These are phyloP conservation scores for Neoscelio sp. DNA, from an alignment of 2,888 invertebrate genomes.

Conservation along the genomic window DNA sequence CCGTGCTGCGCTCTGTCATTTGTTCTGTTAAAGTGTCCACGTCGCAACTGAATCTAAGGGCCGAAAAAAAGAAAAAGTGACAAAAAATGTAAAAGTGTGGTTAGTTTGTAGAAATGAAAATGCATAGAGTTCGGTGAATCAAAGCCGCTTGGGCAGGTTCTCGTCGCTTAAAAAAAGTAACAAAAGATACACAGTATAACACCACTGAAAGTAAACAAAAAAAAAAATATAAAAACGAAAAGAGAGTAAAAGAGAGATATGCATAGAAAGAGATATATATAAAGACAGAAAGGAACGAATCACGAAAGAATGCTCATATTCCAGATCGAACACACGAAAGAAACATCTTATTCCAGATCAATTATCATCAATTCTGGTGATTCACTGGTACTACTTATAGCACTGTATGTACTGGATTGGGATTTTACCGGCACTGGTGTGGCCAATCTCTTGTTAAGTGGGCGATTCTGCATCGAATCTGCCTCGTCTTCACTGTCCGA, in stretches of 20 bases:
- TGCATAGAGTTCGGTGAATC: too few species aligned
- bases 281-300: not conserved
- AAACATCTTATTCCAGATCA: conserved; percentile 78
- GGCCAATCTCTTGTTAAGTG: conserved; percentile 75
- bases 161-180: too few species aligned
- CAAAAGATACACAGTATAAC: too few species aligned
- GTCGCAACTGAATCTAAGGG: too few species aligned
- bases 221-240: too few species aligned
- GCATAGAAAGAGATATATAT: not conserved
- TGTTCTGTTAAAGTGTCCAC: too few species aligned
- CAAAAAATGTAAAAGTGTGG: too few species aligned
- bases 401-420: conserved; percentile 76
- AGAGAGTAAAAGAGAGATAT: not conserved
- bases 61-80: too few species aligned
- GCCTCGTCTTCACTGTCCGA: conserved; percentile 81
- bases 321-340: conserved; percentile 21
- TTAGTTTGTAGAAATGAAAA: too few species aligned
- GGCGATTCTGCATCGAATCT: conserved; percentile 74
- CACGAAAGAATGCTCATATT: conserved; percentile 22
- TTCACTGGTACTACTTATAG: conserved; percentile 81
- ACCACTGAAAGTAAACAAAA: too few species aligned
- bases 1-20: too few species aligned
- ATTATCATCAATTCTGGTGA: conserved; percentile 82
- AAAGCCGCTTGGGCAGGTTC: too few species aligned
- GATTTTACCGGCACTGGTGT: conserved; percentile 77